Percentiles rank a stretch among this genome's conserved stretches.
These are phyloP conservation scores for Anser cygnoides DNA, from an alignment of 2,113 vertebrate species.

Conservation along the genomic window DNA sequence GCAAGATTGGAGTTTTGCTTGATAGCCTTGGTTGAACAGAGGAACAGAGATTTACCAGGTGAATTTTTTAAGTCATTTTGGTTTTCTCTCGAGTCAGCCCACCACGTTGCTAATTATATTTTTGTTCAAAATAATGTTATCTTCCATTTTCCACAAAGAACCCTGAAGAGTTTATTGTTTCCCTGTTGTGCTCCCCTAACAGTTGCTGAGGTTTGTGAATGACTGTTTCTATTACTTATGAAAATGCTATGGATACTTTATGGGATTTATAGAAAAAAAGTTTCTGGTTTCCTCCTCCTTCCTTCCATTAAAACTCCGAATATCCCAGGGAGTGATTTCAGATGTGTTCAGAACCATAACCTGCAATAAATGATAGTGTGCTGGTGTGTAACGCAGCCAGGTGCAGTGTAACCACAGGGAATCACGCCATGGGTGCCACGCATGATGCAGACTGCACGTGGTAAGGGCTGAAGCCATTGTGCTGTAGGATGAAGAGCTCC, in stretches of 20 bases:
- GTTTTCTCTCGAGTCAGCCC: background rate
- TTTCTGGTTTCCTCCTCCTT: background rate
- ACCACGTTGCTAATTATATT: background rate
- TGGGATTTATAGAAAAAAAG: background rate
- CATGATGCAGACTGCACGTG: background rate
- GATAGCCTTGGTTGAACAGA: background rate
- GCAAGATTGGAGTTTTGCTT: background rate
- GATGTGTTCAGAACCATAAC: background rate
- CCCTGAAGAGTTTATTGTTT: background rate
- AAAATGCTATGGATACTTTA: background rate
- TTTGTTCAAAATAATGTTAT: background rate
- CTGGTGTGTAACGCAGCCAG: background rate
- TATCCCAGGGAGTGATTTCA: background rate
- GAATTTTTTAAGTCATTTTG: background rate
- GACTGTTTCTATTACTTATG: background rate
- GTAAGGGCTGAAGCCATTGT: background rate
- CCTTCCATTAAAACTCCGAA: background rate
- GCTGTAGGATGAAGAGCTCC: background rate
- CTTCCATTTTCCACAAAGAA: background rate
- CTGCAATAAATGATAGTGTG: background rate
- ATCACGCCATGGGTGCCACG: fast-evolving
- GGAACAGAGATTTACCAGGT: background rate
- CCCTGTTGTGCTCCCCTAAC: background rate
- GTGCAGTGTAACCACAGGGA: background rate
- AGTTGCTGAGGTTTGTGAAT: background rate